phyloP scores from a whole-genome alignment of 2,113 vertebrate species.

The Himantopus leucocephalus region DNA sequence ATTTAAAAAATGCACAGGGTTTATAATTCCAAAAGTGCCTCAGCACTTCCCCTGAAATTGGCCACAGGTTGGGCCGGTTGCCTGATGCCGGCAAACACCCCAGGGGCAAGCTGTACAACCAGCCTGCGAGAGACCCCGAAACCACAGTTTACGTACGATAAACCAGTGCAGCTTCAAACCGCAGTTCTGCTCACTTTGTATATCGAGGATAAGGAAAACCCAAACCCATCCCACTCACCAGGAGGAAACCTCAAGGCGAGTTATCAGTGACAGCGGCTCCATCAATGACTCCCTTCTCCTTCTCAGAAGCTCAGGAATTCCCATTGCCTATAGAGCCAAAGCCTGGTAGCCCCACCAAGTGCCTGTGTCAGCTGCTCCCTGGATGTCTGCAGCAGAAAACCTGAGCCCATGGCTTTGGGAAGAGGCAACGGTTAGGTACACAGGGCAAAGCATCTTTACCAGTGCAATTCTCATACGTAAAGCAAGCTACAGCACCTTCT shows the following conservation, averaged over 20 bases:
- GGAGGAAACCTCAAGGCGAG: not conserved
- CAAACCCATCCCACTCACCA: not conserved
- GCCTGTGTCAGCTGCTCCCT: not conserved
- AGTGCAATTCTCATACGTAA: fast-evolving
- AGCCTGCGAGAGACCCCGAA: not conserved
- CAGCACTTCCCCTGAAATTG: not conserved
- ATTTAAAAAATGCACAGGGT: not conserved
- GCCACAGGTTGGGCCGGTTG: not conserved
- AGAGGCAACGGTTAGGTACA: too few species aligned
- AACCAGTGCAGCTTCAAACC: fast-evolving
- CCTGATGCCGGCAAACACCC: not conserved
- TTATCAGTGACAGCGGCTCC: not conserved
- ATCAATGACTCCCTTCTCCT: fast-evolving
- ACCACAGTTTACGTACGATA: fast-evolving
- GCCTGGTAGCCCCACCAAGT: not conserved
- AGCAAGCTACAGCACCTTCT: not conserved
- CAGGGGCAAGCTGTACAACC: fast-evolving
- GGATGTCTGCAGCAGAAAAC: not conserved
- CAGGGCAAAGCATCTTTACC: too few species aligned
- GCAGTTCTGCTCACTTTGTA: fast-evolving
- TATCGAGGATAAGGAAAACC: fast-evolving
- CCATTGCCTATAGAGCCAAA: fast-evolving
- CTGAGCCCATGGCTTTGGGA: too few species aligned
- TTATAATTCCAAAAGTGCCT: not conserved
- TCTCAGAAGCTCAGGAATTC: not conserved